Percentiles rank a stretch among this genome's conserved stretches.
phyloP scores from a whole-genome alignment of 2,113 vertebrate genomes.

The Platysteira castanea region DNA sequence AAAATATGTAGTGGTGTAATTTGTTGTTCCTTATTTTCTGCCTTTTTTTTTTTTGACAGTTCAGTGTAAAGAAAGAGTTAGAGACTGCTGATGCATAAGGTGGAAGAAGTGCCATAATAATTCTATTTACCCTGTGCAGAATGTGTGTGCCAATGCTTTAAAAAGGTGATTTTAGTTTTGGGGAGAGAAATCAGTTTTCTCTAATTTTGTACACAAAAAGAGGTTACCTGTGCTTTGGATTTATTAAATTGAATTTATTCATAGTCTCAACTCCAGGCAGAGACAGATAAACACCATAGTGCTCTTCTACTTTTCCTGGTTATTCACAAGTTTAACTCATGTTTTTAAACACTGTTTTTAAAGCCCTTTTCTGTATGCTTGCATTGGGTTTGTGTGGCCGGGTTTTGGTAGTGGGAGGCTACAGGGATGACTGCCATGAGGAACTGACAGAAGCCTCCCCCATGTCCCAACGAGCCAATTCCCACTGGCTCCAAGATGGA shows the following conservation, averaged over 20 bases:
- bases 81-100: neutral
- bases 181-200: neutral
- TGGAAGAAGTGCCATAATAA: neutral
- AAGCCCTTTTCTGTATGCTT: neutral
- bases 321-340: neutral
- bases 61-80: neutral
- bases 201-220: neutral
- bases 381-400: neutral
- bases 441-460: neutral
- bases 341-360: neutral
- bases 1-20: neutral
- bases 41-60: neutral
- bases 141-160: neutral
- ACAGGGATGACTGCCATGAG: neutral
- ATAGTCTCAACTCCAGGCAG: neutral
- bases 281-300: neutral
- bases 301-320: neutral
- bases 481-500: neutral
- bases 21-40: neutral
- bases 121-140: neutral
- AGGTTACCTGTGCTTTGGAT: neutral
- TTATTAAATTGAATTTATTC: neutral
- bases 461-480: neutral
- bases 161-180: neutral
- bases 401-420: neutral